A percentile compares a stretch with the other conserved stretches of the same genome.
These are phyloP conservation scores for Thera obeliscata DNA, from an alignment of 2,888 invertebrate genomes.

Conservation along the genomic window DNA sequence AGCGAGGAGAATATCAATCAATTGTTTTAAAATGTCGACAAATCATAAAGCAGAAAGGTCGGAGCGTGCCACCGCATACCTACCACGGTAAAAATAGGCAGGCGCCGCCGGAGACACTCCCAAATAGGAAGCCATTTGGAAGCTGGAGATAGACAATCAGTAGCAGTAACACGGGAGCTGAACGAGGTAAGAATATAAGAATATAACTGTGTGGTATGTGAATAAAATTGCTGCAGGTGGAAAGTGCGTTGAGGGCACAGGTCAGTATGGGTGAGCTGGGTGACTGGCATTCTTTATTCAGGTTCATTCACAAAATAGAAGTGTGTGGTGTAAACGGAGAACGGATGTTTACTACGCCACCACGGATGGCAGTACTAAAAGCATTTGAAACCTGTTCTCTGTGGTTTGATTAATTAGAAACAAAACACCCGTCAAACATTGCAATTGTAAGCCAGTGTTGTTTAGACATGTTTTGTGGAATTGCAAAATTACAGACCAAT, in stretches of 20 bases:
- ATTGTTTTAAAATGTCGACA: constrained; percentile 63
- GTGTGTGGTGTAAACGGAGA: constrained; percentile 28
- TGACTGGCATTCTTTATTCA: constrained; percentile 16
- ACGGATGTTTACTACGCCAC: constrained; percentile 36
- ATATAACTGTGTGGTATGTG: constrained; percentile 1
- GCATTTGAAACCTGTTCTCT: constrained; percentile 30
- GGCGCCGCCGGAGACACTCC: constrained; percentile 65
- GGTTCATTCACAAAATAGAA: constrained; percentile 32
- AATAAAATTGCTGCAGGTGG: neutral
- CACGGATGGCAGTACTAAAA: constrained; percentile 29
- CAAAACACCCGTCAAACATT: constrained; percentile 23
- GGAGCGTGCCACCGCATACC: constrained; percentile 73
- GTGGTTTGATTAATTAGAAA: constrained; percentile 31
- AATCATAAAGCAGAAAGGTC: constrained; percentile 71
- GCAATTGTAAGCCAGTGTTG: neutral
- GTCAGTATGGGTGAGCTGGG: neutral
- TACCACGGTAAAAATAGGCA: constrained; percentile 70
- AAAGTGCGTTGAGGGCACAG: constrained; percentile 9
- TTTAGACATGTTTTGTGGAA: neutral
- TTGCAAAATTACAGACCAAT: neutral
- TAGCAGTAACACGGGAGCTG: constrained; percentile 9
- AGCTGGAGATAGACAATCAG: constrained; percentile 49
- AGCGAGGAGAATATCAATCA: constrained; percentile 50
- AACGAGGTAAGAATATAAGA: constrained; percentile 5
- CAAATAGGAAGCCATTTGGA: constrained; percentile 71